Evolutionary conservation across 2,797 vertebrate genomes (phyloP).

Genomic region (Apogon hyalosoma): DNA sequence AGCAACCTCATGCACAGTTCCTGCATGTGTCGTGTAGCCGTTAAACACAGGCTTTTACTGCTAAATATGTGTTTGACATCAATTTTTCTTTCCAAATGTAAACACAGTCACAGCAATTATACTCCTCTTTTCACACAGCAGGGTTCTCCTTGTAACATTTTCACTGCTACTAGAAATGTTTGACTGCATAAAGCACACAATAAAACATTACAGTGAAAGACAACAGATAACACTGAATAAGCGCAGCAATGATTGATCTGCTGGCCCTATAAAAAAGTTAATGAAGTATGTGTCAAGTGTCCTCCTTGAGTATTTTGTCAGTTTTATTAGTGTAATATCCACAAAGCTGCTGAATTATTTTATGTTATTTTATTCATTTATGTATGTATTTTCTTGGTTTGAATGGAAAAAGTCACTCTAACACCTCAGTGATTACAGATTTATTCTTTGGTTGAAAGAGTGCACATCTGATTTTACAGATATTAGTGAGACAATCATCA

Average conservation of each 20-base stretch:
- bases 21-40: conserved; percentile 8
- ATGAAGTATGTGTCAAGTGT: no score
- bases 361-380: no score
- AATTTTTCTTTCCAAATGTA: conserved; percentile 52
- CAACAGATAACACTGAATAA: conserved; percentile 6
- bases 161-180: neutral
- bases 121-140: conserved; percentile 18
- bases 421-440: no score
- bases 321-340: no score
- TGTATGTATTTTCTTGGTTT: no score
- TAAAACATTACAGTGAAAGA: conserved; percentile 6
- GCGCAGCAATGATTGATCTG: no score
- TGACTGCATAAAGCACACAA: conserved; percentile 3
- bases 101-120: conserved; percentile 58
- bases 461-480: conserved; percentile 11
- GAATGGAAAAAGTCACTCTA: no score
- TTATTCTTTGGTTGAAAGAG: no score
- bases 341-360: no score
- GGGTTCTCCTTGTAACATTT: conserved; percentile 14
- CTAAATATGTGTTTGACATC: conserved; percentile 23
- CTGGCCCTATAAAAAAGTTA: no score
- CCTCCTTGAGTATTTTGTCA: no score
- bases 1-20: conserved; percentile 13
- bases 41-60: conserved; percentile 36
- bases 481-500: neutral